phyloP scores from a whole-genome alignment of 2,113 vertebrate species.

The Opisthocomus hoazin region DNA sequence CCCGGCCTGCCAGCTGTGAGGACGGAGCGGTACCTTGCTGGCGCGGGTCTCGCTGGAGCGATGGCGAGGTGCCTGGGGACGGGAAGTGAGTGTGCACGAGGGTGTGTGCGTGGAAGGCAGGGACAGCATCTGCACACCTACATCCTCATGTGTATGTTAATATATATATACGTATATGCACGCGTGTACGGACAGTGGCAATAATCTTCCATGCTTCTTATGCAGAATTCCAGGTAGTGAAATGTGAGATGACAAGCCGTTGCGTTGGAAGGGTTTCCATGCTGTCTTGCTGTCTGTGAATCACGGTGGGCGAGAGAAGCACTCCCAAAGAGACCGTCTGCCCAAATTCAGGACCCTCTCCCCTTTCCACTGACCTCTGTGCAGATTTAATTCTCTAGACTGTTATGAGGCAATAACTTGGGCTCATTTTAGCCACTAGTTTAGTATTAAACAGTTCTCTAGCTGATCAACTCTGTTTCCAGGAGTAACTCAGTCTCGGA shows the following conservation, averaged over 20 bases:
- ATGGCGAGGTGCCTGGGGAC: fast-evolving
- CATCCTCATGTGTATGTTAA: background rate
- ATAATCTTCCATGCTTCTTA: background rate
- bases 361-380: background rate
- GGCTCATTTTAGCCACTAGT: background rate
- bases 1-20: background rate
- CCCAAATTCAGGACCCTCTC: background rate
- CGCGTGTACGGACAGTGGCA: background rate
- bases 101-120: background rate
- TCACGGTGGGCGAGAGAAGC: background rate
- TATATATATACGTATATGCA: too few relatives aligned
- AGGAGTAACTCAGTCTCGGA: background rate
- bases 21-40: background rate
- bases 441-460: background rate
- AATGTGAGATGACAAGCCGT: background rate
- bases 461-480: background rate
- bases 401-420: background rate
- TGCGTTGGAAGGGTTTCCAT: background rate
- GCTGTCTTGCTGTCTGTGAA: background rate
- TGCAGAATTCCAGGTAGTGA: background rate
- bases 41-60: too few relatives aligned
- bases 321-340: background rate
- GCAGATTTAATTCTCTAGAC: background rate
- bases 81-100: background rate
- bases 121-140: background rate